Evolutionary conservation across 2,888 invertebrate species (phyloP).

Genomic region (Thereva nobilitata): DNA sequence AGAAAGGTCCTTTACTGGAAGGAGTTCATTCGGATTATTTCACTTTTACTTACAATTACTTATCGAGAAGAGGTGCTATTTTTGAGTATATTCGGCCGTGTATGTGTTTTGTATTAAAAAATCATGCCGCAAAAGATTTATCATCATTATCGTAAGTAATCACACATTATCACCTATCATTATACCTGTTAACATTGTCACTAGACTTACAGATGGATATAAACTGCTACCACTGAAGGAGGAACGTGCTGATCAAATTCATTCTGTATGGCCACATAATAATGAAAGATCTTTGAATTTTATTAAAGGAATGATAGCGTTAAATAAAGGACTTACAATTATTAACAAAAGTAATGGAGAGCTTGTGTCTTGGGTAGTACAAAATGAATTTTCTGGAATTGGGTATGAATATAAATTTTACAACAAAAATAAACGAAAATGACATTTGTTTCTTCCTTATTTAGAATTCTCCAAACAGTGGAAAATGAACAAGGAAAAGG

Average conservation of each 20-base stretch:
- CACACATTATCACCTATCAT: too few relatives aligned
- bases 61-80: slow-evolving; percentile 42
- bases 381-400: slow-evolving; percentile 38
- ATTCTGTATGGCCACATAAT: slow-evolving; percentile 40
- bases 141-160: too few relatives aligned
- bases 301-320: slow-evolving; percentile 35
- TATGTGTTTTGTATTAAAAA: slow-evolving; percentile 42
- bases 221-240: slow-evolving; percentile 35
- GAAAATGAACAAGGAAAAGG: slow-evolving; percentile 38
- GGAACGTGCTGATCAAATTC: slow-evolving; percentile 32
- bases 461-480: slow-evolving; percentile 37
- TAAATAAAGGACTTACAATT: slow-evolving; percentile 39
- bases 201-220: slow-evolving; percentile 47
- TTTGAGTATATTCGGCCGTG: slow-evolving; percentile 47
- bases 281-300: slow-evolving; percentile 38
- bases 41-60: slow-evolving; percentile 46
- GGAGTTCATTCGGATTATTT: slow-evolving; percentile 47
- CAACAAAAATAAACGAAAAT: not conserved
- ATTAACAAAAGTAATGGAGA: slow-evolving; percentile 27
- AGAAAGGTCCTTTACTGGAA: slow-evolving; percentile 48
- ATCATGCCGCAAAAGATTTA: not conserved
- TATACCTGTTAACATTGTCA: too few relatives aligned
- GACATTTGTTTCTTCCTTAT: not conserved
- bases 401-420: slow-evolving; percentile 37
- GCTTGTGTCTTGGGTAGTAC: slow-evolving; percentile 38